Conservation (phyloP, 2,888 invertebrate species). For the Osedax frankpressi region DNA sequence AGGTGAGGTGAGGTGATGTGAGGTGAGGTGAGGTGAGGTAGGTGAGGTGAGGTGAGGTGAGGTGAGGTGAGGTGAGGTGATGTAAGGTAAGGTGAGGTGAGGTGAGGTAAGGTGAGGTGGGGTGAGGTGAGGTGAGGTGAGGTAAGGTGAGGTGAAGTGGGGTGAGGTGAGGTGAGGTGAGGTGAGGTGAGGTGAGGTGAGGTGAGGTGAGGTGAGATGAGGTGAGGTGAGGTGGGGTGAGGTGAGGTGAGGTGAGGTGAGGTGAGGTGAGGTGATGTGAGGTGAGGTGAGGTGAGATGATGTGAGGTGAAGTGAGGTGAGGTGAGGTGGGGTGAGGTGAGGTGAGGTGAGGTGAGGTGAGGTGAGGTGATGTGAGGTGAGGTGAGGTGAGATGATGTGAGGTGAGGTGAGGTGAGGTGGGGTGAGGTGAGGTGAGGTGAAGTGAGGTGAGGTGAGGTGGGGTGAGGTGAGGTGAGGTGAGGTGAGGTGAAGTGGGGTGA, state of each 20-base stretch:
- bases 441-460: neutral
- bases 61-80: too few species aligned
- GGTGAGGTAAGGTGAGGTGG: neutral
- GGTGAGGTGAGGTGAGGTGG: too few species aligned
- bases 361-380: neutral
- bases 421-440: conserved; percentile 4
- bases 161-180: neutral
- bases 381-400: conserved; percentile 9
- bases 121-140: neutral
- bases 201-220: conserved; percentile 5
- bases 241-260: neutral
- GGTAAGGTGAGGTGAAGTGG: neutral
- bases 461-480: neutral
- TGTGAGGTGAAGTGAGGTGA: too few species aligned
- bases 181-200: conserved; percentile 12
- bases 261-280: neutral
- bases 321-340: too few species aligned
- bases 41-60: too few species aligned
- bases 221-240: neutral
- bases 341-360: too few species aligned
- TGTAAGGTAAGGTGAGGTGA: too few species aligned
- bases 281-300: neutral
- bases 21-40: too few species aligned
- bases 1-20: neutral
- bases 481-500: neutral